A percentile compares a stretch with the other conserved stretches of the same genome.
Conservation (phyloP, 2,888 invertebrate species). For the Agriopis marginaria region DNA sequence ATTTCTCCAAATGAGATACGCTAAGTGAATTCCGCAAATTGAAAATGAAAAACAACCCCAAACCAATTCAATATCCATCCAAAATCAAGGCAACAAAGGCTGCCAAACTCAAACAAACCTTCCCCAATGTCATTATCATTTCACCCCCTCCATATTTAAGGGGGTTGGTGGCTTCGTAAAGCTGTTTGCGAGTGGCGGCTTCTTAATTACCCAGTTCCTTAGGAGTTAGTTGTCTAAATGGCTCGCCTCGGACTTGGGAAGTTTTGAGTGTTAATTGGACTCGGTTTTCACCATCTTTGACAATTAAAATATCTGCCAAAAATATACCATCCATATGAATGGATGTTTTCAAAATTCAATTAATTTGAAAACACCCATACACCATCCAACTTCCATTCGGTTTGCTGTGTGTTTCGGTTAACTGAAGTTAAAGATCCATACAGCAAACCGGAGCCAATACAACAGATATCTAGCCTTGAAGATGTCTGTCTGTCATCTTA, state of each 20-base stretch:
- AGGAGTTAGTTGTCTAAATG: slow-evolving; percentile 34
- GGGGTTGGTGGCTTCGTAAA: slow-evolving; percentile 24
- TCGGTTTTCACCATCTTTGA: background rate
- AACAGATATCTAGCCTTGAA: too few species aligned
- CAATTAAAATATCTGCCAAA: background rate
- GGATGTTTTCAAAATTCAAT: too few species aligned
- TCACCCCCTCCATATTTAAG: slow-evolving; percentile 46
- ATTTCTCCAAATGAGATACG: background rate
- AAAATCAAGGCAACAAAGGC: slow-evolving; percentile 30
- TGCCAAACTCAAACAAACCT: slow-evolving; percentile 44
- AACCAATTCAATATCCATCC: slow-evolving; percentile 16
- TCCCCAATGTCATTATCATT: slow-evolving; percentile 59
- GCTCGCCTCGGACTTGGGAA: slow-evolving; percentile 19
- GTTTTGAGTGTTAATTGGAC: slow-evolving; percentile 20
- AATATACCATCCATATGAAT: background rate
- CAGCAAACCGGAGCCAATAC: too few species aligned
- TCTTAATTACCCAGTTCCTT: slow-evolving; percentile 52
- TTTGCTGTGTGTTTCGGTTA: too few species aligned
- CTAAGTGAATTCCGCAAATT: background rate
- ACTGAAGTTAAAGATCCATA: too few species aligned
- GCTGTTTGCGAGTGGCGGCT: slow-evolving; percentile 44
- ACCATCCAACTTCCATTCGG: too few species aligned
- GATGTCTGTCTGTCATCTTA: too few species aligned
- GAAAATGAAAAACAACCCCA: slow-evolving; percentile 1
- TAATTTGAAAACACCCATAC: too few species aligned